These are phyloP conservation scores for Brotula barbata DNA, from an alignment of 2,797 vertebrate genomes.

Conservation along the genomic window DNA sequence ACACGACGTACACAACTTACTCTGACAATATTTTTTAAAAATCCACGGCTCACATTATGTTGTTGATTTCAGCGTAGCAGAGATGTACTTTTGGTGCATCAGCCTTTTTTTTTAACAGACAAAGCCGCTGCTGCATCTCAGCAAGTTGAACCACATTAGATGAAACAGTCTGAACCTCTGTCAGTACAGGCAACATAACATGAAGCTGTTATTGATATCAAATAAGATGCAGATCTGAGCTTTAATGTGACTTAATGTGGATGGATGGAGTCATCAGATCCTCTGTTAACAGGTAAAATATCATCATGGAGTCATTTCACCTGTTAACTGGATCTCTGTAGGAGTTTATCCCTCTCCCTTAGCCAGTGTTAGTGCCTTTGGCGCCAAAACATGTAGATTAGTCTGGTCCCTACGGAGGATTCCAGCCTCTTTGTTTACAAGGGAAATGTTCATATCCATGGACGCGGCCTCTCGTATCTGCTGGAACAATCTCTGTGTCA, in stretches of 20 bases:
- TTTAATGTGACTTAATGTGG: conserved; percentile 3
- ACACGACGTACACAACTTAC: no score
- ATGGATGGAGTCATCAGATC: conserved; percentile 16
- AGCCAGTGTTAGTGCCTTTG: conserved; percentile 39
- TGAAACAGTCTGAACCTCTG: no score
- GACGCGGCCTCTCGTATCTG: conserved; percentile 2
- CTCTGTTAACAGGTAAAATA: neutral
- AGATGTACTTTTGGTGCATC: no score
- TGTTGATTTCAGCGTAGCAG: no score
- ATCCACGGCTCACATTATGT: no score
- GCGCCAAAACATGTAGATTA: conserved; percentile 14
- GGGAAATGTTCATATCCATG: neutral
- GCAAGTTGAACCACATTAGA: no score
- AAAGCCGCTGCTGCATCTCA: no score
- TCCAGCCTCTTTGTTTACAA: conserved; percentile 33
- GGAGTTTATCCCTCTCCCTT: conserved; percentile 38
- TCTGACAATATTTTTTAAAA: no score
- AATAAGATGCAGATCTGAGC: neutral
- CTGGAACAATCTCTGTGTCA: conserved; percentile 11
- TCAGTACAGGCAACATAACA: no score
- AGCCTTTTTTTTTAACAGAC: no score
- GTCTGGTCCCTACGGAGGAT: conserved; percentile 7
- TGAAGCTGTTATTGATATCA: no score
- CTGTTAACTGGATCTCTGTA: conserved; percentile 45
- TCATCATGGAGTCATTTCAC: conserved; percentile 22